A percentile compares a stretch with the other conserved stretches of the same genome.
These are phyloP conservation scores for Chironomus striatipennis DNA, from an alignment of 1,140 invertebrate genomes.

Conservation along the genomic window DNA sequence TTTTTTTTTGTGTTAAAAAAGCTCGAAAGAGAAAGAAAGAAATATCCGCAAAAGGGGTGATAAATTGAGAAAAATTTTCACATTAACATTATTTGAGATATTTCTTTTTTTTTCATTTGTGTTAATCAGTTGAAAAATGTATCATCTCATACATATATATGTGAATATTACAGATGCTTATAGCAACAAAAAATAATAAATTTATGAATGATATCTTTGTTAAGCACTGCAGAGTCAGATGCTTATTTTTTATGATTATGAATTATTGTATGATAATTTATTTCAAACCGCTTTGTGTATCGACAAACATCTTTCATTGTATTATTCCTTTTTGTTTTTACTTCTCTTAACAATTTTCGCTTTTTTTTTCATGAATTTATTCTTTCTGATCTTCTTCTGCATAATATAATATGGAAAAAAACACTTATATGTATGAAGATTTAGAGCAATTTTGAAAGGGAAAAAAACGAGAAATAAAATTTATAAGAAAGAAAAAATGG, in stretches of 20 bases:
- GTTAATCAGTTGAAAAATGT: slow-evolving; percentile 19
- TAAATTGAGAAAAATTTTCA: slow-evolving; percentile 23
- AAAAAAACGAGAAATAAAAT: background rate
- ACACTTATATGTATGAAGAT: background rate
- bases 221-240: background rate
- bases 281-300: slow-evolving; percentile 5
- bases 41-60: slow-evolving; percentile 4
- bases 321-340: background rate
- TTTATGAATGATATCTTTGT: background rate
- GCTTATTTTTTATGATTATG: background rate
- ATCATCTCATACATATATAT: slow-evolving; percentile 11
- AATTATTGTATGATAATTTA: slow-evolving; percentile 4
- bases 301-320: slow-evolving; percentile 12
- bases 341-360: background rate
- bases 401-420: no score
- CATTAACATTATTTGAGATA: background rate
- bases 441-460: background rate
- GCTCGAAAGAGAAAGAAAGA: background rate
- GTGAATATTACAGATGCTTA: background rate
- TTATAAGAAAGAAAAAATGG: background rate
- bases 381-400: background rate
- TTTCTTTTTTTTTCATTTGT: background rate
- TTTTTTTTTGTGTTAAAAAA: background rate
- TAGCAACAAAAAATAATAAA: background rate
- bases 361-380: background rate